Conservation (phyloP, 2,113 vertebrate genomes). For the Polypterus senegalus region DNA sequence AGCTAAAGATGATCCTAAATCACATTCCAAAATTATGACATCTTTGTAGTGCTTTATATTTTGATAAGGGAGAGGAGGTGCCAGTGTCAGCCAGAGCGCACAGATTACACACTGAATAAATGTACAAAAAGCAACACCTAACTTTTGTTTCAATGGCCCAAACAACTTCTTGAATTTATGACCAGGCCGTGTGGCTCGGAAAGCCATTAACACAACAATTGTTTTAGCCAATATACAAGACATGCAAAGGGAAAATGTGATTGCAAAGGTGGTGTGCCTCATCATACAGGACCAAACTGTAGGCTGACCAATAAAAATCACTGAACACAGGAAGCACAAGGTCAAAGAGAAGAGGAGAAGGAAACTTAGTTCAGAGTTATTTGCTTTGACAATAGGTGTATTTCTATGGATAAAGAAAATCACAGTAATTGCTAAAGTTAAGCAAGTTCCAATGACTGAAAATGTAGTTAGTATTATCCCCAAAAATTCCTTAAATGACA, state of each 20-base stretch:
- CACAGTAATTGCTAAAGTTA: neutral
- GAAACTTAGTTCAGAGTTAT: too few species aligned
- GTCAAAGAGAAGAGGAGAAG: slow-evolving; percentile 1
- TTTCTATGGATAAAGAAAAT: slow-evolving; percentile 6
- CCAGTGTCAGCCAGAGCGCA: slow-evolving; percentile 41
- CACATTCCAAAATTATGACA: slow-evolving; percentile 40
- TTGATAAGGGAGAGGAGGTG: slow-evolving; percentile 37
- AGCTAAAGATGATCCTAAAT: slow-evolving; percentile 32
- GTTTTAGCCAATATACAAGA: slow-evolving; percentile 61
- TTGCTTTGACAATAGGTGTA: neutral
- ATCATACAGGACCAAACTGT: slow-evolving; percentile 51
- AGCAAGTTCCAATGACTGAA: neutral
- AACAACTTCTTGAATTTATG: slow-evolving; percentile 47
- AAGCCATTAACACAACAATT: slow-evolving; percentile 56
- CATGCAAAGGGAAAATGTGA: slow-evolving; percentile 55
- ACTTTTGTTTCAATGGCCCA: slow-evolving; percentile 39
- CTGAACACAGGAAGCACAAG: slow-evolving; percentile 10
- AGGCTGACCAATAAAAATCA: slow-evolving; percentile 53
- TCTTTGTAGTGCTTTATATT: slow-evolving; percentile 31
- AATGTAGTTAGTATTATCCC: neutral
- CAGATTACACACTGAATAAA: slow-evolving; percentile 44
- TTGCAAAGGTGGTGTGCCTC: slow-evolving; percentile 47
- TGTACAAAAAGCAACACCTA: slow-evolving; percentile 39
- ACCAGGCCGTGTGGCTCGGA: slow-evolving; percentile 42
- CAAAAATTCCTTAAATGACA: neutral